Conservation (phyloP, 2,888 invertebrate genomes). For the Hesperia comma region DNA sequence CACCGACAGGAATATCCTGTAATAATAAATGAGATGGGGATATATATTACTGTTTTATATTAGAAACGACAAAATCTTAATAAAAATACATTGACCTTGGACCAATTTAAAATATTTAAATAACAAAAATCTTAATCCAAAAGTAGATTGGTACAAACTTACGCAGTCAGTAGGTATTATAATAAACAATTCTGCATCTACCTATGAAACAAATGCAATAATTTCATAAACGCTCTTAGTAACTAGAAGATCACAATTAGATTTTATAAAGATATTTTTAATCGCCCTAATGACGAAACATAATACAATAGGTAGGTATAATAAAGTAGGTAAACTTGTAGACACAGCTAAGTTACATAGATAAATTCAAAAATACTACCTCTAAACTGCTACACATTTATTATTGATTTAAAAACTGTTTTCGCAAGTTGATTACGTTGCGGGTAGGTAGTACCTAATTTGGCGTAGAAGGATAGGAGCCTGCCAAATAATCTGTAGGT, state of each 20-base stretch:
- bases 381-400: background rate
- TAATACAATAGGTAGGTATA: background rate
- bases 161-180: background rate
- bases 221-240: constrained; percentile 5
- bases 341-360: background rate
- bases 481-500: too few relatives aligned
- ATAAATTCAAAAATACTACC: constrained; percentile 16
- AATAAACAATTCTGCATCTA: background rate
- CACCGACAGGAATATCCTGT: background rate
- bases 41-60: background rate
- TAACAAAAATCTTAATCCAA: background rate
- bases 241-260: constrained; percentile 17
- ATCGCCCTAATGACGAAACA: constrained; percentile 7
- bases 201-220: constrained; percentile 1
- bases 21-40: background rate
- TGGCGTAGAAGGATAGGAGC: too few relatives aligned
- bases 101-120: background rate
- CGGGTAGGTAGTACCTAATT: too few relatives aligned
- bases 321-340: too few relatives aligned
- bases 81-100: constrained; percentile 1
- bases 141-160: constrained; percentile 1
- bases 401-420: background rate
- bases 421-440: too few relatives aligned
- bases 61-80: background rate
- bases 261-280: constrained; percentile 10